A percentile compares a stretch with the other conserved stretches of the same genome.
Conservation (phyloP, 2,113 vertebrate species). For the Megalops atlanticus region DNA sequence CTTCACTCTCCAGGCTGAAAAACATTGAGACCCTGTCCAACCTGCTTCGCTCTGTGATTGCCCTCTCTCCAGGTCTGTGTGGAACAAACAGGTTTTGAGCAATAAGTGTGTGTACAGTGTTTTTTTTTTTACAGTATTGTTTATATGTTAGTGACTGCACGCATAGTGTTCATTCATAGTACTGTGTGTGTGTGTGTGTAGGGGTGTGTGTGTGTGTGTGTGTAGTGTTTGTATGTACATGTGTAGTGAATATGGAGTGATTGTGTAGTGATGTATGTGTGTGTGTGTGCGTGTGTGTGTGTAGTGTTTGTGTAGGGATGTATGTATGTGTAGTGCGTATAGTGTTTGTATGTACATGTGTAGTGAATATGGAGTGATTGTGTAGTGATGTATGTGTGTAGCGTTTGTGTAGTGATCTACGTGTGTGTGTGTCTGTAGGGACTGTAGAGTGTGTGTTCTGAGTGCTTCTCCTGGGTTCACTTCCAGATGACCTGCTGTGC, state of each 20-base stretch:
- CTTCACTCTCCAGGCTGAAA: slow-evolving; percentile 68
- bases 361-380: slow-evolving; percentile 14
- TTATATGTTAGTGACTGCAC: slow-evolving; percentile 7
- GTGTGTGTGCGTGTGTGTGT: slow-evolving; percentile 1
- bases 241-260: too few species aligned
- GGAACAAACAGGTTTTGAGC: too few species aligned
- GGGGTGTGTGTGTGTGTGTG: not conserved
- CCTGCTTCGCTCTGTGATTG: slow-evolving; percentile 81
- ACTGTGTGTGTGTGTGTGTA: not conserved
- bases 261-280: slow-evolving; percentile 10
- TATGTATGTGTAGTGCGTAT: too few species aligned
- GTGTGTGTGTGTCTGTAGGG: not conserved
- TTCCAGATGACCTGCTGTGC: slow-evolving; percentile 77
- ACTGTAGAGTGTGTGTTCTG: not conserved
- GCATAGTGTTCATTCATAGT: too few species aligned
- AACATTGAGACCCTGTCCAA: slow-evolving; percentile 89
- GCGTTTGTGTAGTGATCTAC: not conserved
- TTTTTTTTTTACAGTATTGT: too few species aligned
- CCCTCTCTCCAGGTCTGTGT: slow-evolving; percentile 76
- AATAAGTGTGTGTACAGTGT: slow-evolving; percentile 57
- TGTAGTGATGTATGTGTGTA: slow-evolving; percentile 17
- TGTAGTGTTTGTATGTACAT: not conserved
- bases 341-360: not conserved
- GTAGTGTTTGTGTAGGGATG: not conserved
- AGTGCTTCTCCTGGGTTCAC: slow-evolving; percentile 29